Base-by-base conservation (phyloP, 2,888 invertebrate genomes). In the Adelphocoris suturalis region DNA sequence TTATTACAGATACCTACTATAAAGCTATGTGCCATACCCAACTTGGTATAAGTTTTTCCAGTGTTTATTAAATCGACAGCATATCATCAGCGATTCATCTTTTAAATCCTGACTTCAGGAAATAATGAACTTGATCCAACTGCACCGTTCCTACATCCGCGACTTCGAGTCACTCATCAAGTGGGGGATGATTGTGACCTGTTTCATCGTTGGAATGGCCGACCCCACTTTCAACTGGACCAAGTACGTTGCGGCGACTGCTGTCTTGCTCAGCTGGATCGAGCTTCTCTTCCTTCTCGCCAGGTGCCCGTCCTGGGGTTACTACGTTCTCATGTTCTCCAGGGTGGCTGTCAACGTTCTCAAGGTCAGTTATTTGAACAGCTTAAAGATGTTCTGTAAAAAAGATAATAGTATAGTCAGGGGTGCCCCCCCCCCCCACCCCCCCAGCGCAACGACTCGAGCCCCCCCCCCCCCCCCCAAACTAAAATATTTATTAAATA, bases 301-400 rank as follows among this genome's bases (percentile, higher is more conserved):
- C 0, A 93, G 95, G 89, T 94, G 95, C 90, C 95, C 95, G 0
- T 94, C 94, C 85, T 95, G 94, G 94, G 95, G 95, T 0, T 95
- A 94, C 92, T 95, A 95, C 92, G 95, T 95, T 0, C 93, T 95
- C 9, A 95, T 95, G 95, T 95, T 95, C 93, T 94, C 94, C 13
- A 94, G 94, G 92, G 95, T 95, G 0, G 94, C 95, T 0, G 93
- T 93, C 0, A 95, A 95, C 93, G 94, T 95, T 90, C 92, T 95
- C 3, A 95, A 95, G 93, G 95, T 95, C 92, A 90, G 76, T 75
- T 86, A 9, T 19, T 7, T 61, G 11, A 19, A 14, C 12, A 11
- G 52, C 2, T 52, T 14, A 5, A 16, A 52, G 52, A 7, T 14
- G 52, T 52, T 52, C 16, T 4, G 37, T 7, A 37, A 37, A 37